phyloP scores from a whole-genome alignment of 2,113 vertebrate species.

The human (Homo sapiens) region GRCh38 chr1:229232001-229232500 shows the following conservation, averaged over 20 bases:
- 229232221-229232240: background rate
- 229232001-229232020: no score
- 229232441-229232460: background rate
- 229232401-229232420: background rate
- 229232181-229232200: no score
- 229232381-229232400: no score
- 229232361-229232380: background rate
- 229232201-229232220: background rate
- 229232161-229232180: no score
- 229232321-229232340: background rate
- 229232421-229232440: background rate
- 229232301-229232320: background rate
- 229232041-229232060: no score
- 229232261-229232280: no score
- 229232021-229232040: no score
- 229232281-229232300: background rate
- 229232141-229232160: no score
- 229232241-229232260: background rate
- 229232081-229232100: no score
- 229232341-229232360: background rate
- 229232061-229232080: no score
- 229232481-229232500: background rate
- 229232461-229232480: background rate
- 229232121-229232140: no score
- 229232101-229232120: no score